phyloP scores from a whole-genome alignment of 2,113 vertebrate genomes.

The Terrapene triunguis region DNA sequence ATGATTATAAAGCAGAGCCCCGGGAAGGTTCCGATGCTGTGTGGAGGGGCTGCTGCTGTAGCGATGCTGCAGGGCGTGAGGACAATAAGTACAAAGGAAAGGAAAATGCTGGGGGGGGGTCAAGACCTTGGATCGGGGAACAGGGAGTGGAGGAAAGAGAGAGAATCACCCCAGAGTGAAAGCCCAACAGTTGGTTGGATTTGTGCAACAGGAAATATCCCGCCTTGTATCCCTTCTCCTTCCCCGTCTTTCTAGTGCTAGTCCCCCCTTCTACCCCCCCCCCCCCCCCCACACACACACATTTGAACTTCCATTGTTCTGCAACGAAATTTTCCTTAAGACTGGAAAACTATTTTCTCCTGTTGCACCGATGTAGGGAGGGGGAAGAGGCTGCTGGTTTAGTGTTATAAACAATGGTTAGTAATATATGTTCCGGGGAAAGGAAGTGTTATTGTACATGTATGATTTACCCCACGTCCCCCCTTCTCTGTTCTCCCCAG shows the following conservation, averaged over 20 bases:
- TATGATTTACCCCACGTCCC: background rate
- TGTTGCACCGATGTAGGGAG: background rate
- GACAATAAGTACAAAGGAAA: background rate
- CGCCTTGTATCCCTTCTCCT: background rate
- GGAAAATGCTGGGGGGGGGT: background rate
- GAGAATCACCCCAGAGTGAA: background rate
- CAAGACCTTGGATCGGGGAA: background rate
- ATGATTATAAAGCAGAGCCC: background rate
- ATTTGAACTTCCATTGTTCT: background rate
- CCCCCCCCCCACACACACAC: background rate
- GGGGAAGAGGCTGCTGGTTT: background rate
- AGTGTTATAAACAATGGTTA: background rate
- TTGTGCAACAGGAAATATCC: background rate
- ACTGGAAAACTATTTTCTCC: background rate
- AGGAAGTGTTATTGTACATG: background rate
- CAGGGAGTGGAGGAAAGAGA: no score
- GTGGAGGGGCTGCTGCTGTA: background rate
- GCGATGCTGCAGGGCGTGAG: background rate
- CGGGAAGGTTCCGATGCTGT: background rate
- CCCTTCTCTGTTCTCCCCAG: accelerated
- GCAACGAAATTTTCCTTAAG: background rate
- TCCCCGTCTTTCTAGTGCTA: no score
- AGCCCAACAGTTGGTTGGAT: background rate
- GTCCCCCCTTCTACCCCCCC: background rate
- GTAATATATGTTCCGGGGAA: background rate